Evolutionary conservation across 2,113 vertebrate genomes (phyloP).

Genomic region (Anas platyrhynchos): DNA sequence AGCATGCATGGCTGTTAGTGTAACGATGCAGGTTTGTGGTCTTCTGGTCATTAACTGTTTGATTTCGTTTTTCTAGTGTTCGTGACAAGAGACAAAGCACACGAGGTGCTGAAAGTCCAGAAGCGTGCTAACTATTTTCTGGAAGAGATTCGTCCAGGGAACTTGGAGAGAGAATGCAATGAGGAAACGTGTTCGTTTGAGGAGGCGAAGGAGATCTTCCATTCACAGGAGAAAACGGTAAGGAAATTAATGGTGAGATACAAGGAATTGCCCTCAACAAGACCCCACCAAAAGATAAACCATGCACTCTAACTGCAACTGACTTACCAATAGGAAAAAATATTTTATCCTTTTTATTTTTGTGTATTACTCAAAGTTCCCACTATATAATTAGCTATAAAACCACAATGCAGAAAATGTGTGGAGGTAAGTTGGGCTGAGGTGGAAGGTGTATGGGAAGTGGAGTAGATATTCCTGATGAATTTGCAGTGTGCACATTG

Average conservation of each 20-base stretch:
- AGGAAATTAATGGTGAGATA: not conserved
- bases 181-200: conserved; percentile 85
- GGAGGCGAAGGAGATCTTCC: conserved; percentile 86
- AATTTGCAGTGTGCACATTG: not conserved
- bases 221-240: conserved; percentile 83
- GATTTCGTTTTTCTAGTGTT: conserved; percentile 73
- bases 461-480: not conserved
- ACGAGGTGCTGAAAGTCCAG: conserved; percentile 71
- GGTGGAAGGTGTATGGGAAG: not conserved
- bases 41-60: not conserved
- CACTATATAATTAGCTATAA: not conserved
- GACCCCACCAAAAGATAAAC: not conserved
- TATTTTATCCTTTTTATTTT: not conserved
- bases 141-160: conserved; percentile 82
- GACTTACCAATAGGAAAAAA: not conserved
- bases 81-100: conserved; percentile 64
- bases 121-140: conserved; percentile 78
- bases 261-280: not conserved
- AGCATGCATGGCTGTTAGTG: not conserved
- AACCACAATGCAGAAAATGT: not conserved
- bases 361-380: not conserved
- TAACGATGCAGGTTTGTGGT: not conserved
- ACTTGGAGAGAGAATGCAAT: conserved; percentile 85
- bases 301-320: not conserved
- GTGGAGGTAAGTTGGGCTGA: not conserved